Base-by-base conservation (phyloP, 2,888 invertebrate genomes). In the Diadromus collaris region DNA sequence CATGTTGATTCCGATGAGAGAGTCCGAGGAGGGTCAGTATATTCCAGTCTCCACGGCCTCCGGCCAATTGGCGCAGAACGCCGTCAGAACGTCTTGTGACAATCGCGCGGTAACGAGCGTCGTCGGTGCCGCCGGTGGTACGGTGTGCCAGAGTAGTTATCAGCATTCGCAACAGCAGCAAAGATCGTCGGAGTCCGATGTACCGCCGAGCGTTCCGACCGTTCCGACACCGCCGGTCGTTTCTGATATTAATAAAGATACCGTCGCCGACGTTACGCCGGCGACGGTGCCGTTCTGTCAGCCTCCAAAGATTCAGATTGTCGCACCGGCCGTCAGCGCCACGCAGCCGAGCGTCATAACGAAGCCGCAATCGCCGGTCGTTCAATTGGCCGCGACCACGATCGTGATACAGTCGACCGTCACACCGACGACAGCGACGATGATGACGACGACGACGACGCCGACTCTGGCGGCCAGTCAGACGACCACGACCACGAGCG, bases 1-100 rank as follows among this genome's bases (percentile, higher is more conserved):
- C 2, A 91, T 95, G 83, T 91, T 96, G 41, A 94, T 94, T 74
- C 94, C 94, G 0, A 94, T 95, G 93, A 92, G 94, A 85, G 95
- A 95, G 84, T 94, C 94, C 63, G 95, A 95, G 86, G 95, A 95
- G 86, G 94, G 94, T 13, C 93, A 93, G 83, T 94, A 94, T 87
- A 93, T 94, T 75, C 94, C 94, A 2, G 92, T 94, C 29, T 91
- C 92, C 0, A 86, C 87, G 51, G 51, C 51, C 24, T n/a, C 76
- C 21, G 51, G 73, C 51, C 21, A 27, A 29, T 56, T 56, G 56
- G 76, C 83, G 16, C 80, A 87, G 44, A 81, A 85, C 41, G 81
- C 84, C 4, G 64, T 84, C 38, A 83, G 86, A 80, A 80, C 51
- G 10, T 78, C 88, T 2, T 76, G 85, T 9, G 86, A 87, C 34